A percentile compares a stretch with the other conserved stretches of the same genome.
Evolutionary conservation across 2,888 invertebrate genomes (phyloP).

Genomic region (Epirrhoe alternata): DNA sequence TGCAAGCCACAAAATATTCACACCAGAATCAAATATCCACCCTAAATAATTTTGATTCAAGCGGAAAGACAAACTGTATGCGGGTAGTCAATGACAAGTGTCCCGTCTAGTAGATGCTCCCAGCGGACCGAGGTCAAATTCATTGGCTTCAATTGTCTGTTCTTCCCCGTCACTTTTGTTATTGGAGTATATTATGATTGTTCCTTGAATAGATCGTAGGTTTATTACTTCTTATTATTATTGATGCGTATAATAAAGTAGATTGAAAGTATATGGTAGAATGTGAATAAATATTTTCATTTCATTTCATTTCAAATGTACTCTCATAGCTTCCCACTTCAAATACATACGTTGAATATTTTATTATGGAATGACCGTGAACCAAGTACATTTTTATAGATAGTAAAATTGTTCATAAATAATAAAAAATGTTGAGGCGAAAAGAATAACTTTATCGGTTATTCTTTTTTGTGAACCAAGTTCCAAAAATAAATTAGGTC

Average conservation of each 20-base stretch:
- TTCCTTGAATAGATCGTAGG: constrained; percentile 12
- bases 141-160: constrained; percentile 73
- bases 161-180: constrained; percentile 28
- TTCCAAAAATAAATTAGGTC: constrained; percentile 41
- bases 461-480: no score
- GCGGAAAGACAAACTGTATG: constrained; percentile 34
- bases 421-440: no score
- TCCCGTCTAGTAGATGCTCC: constrained; percentile 32
- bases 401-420: no score
- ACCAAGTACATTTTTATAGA: no score
- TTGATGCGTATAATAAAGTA: background rate
- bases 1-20: background rate
- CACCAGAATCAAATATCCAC: background rate
- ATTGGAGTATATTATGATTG: constrained; percentile 26
- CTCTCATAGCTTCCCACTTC: no score
- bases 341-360: no score
- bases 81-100: constrained; percentile 40
- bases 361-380: no score
- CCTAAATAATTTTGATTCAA: constrained; percentile 24
- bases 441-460: no score
- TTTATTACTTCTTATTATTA: constrained; percentile 2
- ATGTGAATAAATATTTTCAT: no score
- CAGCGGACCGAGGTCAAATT: constrained; percentile 68
- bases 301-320: no score
- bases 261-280: background rate